Evolutionary conservation across 2,113 vertebrate species (phyloP).

Genomic region (Tauraco erythrolophus): DNA sequence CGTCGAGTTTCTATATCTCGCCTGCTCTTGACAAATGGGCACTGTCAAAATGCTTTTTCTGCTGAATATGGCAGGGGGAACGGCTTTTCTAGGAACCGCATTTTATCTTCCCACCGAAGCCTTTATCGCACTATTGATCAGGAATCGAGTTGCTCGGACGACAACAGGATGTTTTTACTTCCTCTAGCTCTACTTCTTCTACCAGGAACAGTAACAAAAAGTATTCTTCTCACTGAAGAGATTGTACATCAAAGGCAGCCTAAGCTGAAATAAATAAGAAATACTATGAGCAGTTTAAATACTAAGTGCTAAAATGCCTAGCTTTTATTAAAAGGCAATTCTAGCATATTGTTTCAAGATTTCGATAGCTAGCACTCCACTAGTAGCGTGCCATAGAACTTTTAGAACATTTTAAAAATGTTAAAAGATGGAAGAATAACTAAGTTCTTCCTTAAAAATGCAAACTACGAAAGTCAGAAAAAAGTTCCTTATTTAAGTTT

Average conservation of each 20-base stretch:
- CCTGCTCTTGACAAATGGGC: constrained; percentile 64
- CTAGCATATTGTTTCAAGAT: neutral
- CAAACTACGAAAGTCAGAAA: neutral
- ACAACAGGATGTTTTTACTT: constrained; percentile 25
- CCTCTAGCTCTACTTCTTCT: constrained; percentile 9
- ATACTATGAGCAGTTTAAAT: neutral
- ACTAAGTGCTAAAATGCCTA: neutral
- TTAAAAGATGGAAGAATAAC: neutral
- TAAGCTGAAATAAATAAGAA: neutral
- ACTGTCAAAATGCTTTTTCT: constrained; percentile 67
- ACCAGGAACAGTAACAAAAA: neutral
- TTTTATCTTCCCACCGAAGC: constrained; percentile 37
- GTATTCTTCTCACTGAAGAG: neutral
- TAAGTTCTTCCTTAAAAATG: neutral
- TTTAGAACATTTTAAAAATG: neutral
- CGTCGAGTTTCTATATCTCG: constrained; percentile 42
- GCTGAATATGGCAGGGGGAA: constrained; percentile 61
- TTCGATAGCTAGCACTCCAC: neutral
- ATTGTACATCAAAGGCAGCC: neutral
- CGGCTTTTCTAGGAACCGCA: constrained; percentile 8
- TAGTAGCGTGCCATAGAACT: neutral
- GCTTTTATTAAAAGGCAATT: neutral
- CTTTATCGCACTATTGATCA: constrained; percentile 60
- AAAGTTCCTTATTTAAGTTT: neutral
- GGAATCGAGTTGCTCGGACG: neutral